Conservation (phyloP, 2,888 invertebrate species). For the Philopedon plagiatum region DNA sequence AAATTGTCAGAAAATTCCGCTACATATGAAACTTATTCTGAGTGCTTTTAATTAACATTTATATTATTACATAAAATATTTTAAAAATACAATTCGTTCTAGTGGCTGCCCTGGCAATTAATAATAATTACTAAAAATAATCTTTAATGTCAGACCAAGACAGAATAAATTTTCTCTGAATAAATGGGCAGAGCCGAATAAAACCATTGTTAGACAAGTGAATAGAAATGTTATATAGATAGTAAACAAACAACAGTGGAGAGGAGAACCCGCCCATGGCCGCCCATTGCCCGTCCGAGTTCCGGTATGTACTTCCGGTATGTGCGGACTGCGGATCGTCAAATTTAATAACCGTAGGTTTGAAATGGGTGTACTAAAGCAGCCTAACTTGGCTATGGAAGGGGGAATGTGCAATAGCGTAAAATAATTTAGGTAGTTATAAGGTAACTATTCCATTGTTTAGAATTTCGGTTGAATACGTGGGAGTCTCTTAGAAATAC, state of each 20-base stretch:
- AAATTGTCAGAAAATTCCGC: no score
- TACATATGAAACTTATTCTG: no score
- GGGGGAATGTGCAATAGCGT: constrained; percentile 6
- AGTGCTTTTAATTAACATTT: not conserved
- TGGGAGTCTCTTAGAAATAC: not conserved
- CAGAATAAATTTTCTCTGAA: not conserved
- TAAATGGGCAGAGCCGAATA: constrained; percentile 6
- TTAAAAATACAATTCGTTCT: not conserved
- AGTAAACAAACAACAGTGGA: constrained; percentile 20
- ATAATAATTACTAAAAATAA: constrained; percentile 15
- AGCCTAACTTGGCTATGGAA: not conserved
- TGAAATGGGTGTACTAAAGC: constrained; percentile 20
- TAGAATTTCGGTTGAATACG: not conserved
- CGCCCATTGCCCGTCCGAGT: constrained; percentile 21
- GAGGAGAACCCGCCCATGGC: constrained; percentile 16
- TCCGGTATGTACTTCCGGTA: constrained; percentile 29
- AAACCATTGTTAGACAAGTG: constrained; percentile 22
- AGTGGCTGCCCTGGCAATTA: not conserved
- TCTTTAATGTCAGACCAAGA: constrained; percentile 1
- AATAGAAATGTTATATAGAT: constrained; percentile 19
- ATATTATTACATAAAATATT: not conserved
- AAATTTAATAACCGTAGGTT: constrained; percentile 19
- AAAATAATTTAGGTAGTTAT: constrained; percentile 6
- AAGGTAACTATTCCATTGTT: constrained; percentile 2
- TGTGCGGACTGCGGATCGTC: constrained; percentile 23